Evolutionary conservation across 2,113 vertebrate genomes (phyloP).

Genomic region (Ascaphus truei): DNA sequence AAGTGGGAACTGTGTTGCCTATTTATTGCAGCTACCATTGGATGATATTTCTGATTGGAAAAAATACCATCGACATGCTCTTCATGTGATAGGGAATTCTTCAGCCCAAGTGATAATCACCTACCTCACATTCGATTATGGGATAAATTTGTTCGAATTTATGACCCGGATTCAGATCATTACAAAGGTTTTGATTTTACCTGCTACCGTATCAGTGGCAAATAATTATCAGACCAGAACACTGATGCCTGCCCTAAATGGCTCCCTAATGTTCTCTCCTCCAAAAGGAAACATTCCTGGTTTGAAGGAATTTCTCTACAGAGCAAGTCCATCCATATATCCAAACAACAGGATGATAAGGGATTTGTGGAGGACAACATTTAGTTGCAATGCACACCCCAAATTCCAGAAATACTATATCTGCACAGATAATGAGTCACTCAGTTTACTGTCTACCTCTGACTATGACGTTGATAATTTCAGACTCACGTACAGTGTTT

Average conservation of each 20-base stretch:
- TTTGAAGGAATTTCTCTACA: not conserved
- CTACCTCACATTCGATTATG: rapidly evolving
- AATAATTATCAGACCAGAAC: too few species aligned
- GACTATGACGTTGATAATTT: not conserved
- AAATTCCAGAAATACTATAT: too few species aligned
- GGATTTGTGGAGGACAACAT: not conserved
- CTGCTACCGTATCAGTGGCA: not conserved
- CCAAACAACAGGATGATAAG: not conserved
- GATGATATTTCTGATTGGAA: too few species aligned
- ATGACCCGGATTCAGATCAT: not conserved
- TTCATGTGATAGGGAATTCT: not conserved
- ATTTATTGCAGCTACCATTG: not conserved
- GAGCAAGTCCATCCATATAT: not conserved
- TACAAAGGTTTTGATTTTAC: not conserved
- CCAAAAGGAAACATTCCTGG: not conserved
- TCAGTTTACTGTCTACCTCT: not conserved
- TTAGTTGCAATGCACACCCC: too few species aligned
- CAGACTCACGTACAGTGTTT: not conserved
- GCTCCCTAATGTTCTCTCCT: not conserved
- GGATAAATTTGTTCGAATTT: too few species aligned
- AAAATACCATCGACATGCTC: too few species aligned
- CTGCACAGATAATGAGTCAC: too few species aligned
- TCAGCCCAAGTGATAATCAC: not conserved
- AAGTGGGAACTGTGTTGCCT: not conserved
- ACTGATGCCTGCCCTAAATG: not conserved